These are phyloP conservation scores for Apocrypta bakeri DNA, from an alignment of 1,140 invertebrate genomes.

Conservation along the genomic window DNA sequence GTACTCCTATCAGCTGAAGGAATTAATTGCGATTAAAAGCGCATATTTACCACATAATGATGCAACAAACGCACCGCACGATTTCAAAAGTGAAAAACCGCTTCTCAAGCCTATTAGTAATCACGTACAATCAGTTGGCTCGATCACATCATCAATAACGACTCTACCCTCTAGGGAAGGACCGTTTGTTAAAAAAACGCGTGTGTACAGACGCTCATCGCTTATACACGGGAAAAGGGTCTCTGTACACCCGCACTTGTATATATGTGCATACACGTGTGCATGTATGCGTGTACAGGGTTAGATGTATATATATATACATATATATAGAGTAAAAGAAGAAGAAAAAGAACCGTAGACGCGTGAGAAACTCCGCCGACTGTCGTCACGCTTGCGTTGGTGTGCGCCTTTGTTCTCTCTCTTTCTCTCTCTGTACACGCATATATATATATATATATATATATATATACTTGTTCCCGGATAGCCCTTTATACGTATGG, in stretches of 20 bases:
- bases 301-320: background rate
- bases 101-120: too few species aligned
- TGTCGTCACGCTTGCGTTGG: constrained; percentile 48
- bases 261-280: too few species aligned
- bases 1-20: too few species aligned
- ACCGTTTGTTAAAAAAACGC: too few species aligned
- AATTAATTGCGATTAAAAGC: background rate
- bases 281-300: background rate
- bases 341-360: constrained; percentile 22
- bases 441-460: background rate
- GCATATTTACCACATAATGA: background rate
- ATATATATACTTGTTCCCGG: background rate
- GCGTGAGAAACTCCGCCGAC: constrained; percentile 45
- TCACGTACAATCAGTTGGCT: too few species aligned
- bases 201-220: background rate
- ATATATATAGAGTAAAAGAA: background rate
- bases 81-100: too few species aligned
- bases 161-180: too few species aligned
- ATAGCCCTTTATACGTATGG: background rate
- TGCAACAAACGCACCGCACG: background rate
- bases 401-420: constrained; percentile 42
- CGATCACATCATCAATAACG: background rate
- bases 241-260: too few species aligned
- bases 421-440: background rate
- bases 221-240: background rate